Base-by-base conservation (phyloP, 92 coral and sea anemone genomes). In the Epizoanthus fatuus region DNA sequence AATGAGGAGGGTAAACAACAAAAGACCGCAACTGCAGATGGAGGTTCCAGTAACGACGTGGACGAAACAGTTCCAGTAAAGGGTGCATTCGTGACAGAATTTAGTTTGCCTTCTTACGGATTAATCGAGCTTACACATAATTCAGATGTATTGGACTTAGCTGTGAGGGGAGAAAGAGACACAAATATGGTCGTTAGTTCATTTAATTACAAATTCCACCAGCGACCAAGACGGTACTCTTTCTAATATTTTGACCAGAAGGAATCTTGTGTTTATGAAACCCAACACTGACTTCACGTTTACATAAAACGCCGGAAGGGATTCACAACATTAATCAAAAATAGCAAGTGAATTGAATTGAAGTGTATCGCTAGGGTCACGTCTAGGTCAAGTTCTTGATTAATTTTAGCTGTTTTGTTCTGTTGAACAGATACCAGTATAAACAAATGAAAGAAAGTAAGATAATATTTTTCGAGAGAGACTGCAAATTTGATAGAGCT, bases 181-280 rank as follows among this genome's bases (percentile, higher is more conserved):
- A 45, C 37, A 47, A 20, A n/a, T 17, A 42, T 38, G 3, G 11
- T 13, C 72, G 72, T 16, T 25, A 66, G n/a, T 70, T 70, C 49
- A n/a, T 42, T 32, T 8, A 70, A 70, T n/a, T 70, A 7, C 75
- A 17, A 13, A 17, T 1, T 45, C 1, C 75, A 19, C 22, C 75
- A 47, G 75, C 75, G 37, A 15, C 75, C 75, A 6, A 44, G 75
- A 29, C 35, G 75, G 22, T 45, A 70, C 57, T 70, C 75, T n/a
- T 54, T 70, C 19, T 70, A 70, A 39, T 45, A 17, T 44, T 11
- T 69, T 16, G 1, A 6, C n/a, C n/a, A 3, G 22, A 5, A 4
- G 37, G 56, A 42, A 47, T 52, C 17, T 37, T 69, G 74, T 40
- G 45, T n/a, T 5, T 70, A 42, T 47, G 56, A 70, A 70, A 45